Percentiles rank a stretch among this genome's conserved stretches.
Evolutionary conservation across 2,113 vertebrate genomes (phyloP).

Genomic region (Tachysurus fulvidraco): DNA sequence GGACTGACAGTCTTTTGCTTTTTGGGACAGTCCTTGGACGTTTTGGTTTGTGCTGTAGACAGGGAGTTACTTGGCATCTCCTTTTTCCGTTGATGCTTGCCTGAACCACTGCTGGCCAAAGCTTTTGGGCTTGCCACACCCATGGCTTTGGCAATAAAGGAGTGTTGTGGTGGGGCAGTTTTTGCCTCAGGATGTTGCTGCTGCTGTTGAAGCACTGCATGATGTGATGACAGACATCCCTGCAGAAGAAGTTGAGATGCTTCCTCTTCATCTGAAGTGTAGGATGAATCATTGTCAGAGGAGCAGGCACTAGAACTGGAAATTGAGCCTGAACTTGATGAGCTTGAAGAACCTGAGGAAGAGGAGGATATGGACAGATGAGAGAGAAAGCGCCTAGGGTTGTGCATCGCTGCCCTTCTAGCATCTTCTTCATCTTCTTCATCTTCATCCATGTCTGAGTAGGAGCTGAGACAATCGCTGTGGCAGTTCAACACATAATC

Average conservation of each 20-base stretch:
- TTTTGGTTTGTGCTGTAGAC: constrained; percentile 59
- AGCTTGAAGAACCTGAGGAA: constrained; percentile 90
- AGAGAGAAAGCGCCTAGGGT: constrained; percentile 82
- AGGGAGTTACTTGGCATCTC: constrained; percentile 70
- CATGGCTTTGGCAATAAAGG: constrained; percentile 79
- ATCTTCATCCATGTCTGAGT: constrained; percentile 88
- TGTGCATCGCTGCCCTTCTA: constrained; percentile 56
- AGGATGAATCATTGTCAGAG: constrained; percentile 93
- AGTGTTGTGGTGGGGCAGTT: constrained; percentile 65
- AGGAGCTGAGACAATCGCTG: constrained; percentile 92
- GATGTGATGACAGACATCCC: constrained; percentile 82
- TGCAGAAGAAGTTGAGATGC: constrained; percentile 85
- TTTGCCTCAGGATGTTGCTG: constrained; percentile 67
- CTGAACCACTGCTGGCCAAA: constrained; percentile 61
- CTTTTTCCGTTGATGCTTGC: constrained; percentile 73
- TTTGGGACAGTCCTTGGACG: constrained; percentile 82
- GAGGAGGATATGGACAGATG: constrained; percentile 88
- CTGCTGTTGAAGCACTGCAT: constrained; percentile 82
- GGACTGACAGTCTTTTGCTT: constrained; percentile 89
- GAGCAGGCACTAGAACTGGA: constrained; percentile 96
- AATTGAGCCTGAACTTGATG: constrained; percentile 87
- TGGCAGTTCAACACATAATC: constrained; percentile 85
- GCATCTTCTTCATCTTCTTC: constrained; percentile 79
- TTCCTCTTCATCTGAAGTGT: constrained; percentile 92
- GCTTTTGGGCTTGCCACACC: constrained; percentile 70